Evolutionary conservation across 2,113 vertebrate genomes (phyloP), one percentile per base, ranked within the genome.

Genomic region (Caretta caretta): DNA sequence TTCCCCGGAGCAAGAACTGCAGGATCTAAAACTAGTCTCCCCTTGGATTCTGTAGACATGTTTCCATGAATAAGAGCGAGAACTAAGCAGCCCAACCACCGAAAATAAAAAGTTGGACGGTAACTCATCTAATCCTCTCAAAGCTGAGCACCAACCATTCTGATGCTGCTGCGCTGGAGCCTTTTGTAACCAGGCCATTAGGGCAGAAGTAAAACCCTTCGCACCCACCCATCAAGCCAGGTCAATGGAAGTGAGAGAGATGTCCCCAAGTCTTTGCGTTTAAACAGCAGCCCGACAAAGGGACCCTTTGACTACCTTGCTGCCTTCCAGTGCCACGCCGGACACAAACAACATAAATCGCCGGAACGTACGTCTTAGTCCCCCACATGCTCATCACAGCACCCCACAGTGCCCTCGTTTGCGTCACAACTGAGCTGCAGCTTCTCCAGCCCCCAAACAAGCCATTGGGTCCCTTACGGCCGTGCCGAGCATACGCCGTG

Each of bases 1-100:
- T 76, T 53, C 17, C 12, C 65, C 65, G 2, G 35, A 69, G 65
- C n/a, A n/a, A n/a, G 35, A 19, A n/a, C 65, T n/a, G 65, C 35
- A 2, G 65, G 62, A n/a, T n/a, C 16, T 19, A 69, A 69, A n/a
- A 35, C 65, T 88, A 93, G 90, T 79, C 88, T 87, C 93, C 84
- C 42, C 82, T 86, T 84, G 93, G 89, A 90, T 94, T 96, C 92
- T 89, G 80, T 96, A 87, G 92, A 96, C 89, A 93, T 92, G 82
- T 87, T 92, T 91, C 49, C 62, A 88, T 85, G 92, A 93, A 93
- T 65, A 90, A 69, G 65, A 95, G 93, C 88, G 92, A 90, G 69
- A 90, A 78, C 38, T 89, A 91, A 86, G 82, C 93, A 89, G 62
- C 91, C 83, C 59, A 92, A 86, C 72, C 88, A 81, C 83, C 81